phyloP scores from a whole-genome alignment of 1,140 invertebrate genomes.

The Pseudomyrmex gracilis region DNA sequence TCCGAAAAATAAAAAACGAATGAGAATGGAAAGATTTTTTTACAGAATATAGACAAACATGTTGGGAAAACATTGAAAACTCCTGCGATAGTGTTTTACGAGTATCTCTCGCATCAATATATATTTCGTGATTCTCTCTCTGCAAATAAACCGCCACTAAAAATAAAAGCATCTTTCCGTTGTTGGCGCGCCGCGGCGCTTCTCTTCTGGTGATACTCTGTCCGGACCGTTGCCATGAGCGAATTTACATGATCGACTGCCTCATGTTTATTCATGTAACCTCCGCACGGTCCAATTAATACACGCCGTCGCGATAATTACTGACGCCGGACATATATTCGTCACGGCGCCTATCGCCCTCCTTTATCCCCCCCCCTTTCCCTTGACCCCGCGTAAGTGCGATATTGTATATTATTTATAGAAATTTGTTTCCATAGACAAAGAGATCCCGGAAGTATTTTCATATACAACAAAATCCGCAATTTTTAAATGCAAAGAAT shows the following conservation, averaged over 20 bases:
- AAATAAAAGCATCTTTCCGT: conserved; percentile 31
- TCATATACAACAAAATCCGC: not conserved
- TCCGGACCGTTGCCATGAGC: conserved; percentile 18
- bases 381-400: not conserved
- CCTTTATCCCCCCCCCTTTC: too few relatives aligned
- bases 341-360: not conserved
- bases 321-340: conserved; percentile 7
- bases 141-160: conserved; percentile 43
- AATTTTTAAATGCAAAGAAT: not conserved
- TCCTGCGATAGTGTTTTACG: not conserved
- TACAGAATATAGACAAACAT: not conserved
- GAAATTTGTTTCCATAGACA: not conserved
- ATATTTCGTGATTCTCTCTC: conserved; percentile 15
- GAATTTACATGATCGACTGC: conserved; percentile 46
- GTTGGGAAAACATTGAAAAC: not conserved
- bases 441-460: not conserved
- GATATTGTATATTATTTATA: too few relatives aligned
- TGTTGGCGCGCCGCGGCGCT: not conserved
- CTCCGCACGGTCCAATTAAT: conserved; percentile 46
- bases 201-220: not conserved
- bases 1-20: too few relatives aligned
- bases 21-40: not conserved
- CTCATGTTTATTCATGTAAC: conserved; percentile 55
- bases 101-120: not conserved
- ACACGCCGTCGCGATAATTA: conserved; percentile 43